A percentile compares a stretch with the other conserved stretches of the same genome.
Conservation (phyloP, 2,113 vertebrate genomes). For the Pimephales promelas region DNA sequence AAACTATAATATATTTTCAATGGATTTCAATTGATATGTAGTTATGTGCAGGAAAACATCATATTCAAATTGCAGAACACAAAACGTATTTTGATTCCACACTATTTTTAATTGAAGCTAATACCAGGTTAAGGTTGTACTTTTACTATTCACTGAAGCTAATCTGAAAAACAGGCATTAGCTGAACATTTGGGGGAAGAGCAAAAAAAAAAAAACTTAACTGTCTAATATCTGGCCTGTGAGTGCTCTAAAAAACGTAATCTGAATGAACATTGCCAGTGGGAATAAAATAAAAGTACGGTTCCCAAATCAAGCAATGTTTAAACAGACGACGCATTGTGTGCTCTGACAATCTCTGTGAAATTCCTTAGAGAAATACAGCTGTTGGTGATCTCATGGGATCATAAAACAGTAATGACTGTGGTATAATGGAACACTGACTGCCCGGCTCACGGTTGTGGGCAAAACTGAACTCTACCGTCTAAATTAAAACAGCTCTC, state of each 20-base stretch:
- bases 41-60: not conserved
- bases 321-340: constrained; percentile 61
- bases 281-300: constrained; percentile 67
- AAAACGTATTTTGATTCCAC: not conserved
- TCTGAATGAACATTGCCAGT: constrained; percentile 53
- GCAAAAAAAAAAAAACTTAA: constrained; percentile 41
- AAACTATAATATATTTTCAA: not conserved
- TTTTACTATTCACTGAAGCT: constrained; percentile 13
- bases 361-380: constrained; percentile 34
- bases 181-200: not conserved
- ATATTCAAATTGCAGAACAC: no score
- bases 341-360: constrained; percentile 33
- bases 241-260: constrained; percentile 64
- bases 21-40: not conserved
- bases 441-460: constrained; percentile 64
- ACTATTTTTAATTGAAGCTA: not conserved
- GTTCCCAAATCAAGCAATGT: constrained; percentile 68
- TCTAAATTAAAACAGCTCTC: constrained; percentile 33
- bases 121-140: not conserved
- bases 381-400: constrained; percentile 69
- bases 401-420: constrained; percentile 64
- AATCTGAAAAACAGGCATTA: not conserved
- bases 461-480: constrained; percentile 12
- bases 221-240: constrained; percentile 36
- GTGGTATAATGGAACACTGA: constrained; percentile 70